phyloP scores from a whole-genome alignment of 2,797 vertebrate species.

The Thripadectes ignobilis region DNA sequence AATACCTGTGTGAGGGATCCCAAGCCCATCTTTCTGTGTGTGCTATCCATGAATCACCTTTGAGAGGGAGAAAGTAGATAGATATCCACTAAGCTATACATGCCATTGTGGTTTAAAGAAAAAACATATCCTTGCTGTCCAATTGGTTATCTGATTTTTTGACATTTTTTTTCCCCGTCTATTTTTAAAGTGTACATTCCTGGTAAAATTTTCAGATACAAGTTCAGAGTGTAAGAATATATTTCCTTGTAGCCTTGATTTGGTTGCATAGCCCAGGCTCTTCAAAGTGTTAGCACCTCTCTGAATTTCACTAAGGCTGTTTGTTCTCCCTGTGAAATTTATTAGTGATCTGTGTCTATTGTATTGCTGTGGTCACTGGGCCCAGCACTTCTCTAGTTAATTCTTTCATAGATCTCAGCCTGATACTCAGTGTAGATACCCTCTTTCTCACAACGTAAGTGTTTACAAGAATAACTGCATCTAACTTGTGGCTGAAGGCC shows the following conservation, averaged over 20 bases:
- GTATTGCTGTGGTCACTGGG: neutral
- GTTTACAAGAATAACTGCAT: neutral
- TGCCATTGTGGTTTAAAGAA: neutral
- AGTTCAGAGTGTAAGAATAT: neutral
- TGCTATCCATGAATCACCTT: neutral
- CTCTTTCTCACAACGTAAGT: neutral
- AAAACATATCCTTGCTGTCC: neutral
- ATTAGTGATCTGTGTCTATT: neutral
- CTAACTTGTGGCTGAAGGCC: neutral
- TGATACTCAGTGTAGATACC: neutral
- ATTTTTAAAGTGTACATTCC: neutral
- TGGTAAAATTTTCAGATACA: accelerated
- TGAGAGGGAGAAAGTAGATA: neutral
- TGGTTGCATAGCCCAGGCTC: neutral
- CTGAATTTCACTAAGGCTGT: neutral
- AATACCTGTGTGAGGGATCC: neutral
- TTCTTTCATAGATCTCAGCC: neutral
- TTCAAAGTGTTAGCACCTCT: neutral
- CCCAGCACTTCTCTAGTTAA: neutral
- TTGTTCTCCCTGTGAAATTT: neutral
- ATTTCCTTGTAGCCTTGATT: neutral
- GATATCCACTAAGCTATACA: neutral
- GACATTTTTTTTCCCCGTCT: accelerated
- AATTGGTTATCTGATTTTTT: neutral
- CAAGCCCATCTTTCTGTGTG: neutral